phyloP scores from a whole-genome alignment of 2,797 vertebrate genomes.

The Okamejei kenojei region DNA sequence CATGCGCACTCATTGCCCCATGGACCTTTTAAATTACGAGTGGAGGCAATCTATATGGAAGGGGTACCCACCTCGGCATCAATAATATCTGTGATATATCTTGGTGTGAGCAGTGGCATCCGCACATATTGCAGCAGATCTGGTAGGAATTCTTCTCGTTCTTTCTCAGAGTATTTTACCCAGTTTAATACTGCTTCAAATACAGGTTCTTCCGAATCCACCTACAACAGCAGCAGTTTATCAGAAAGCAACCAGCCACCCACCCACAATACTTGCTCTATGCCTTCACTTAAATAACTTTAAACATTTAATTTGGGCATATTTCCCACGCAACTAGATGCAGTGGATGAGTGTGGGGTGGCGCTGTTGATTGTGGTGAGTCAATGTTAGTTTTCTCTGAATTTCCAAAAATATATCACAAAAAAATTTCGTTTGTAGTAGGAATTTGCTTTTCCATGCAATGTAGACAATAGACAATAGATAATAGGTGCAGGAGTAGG shows the following conservation, averaged over 20 bases:
- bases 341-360: no score
- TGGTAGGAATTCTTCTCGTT: slow-evolving; percentile 76
- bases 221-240: slow-evolving; percentile 55
- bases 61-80: slow-evolving; percentile 77
- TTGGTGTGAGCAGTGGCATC: slow-evolving; percentile 89
- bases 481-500: no score
- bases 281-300: not conserved
- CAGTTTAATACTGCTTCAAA: slow-evolving; percentile 94
- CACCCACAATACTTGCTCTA: not conserved
- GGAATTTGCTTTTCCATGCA: not conserved
- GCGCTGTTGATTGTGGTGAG: not conserved
- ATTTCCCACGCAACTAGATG: not conserved
- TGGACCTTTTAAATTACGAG: not conserved
- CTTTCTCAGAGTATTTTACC: slow-evolving; percentile 90
- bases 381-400: not conserved
- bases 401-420: not conserved
- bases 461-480: no score
- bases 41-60: not conserved
- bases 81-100: slow-evolving; percentile 96
- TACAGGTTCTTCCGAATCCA: slow-evolving; percentile 94
- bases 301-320: no score
- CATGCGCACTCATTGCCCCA: not conserved
- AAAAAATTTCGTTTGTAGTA: not conserved
- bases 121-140: slow-evolving; percentile 91
- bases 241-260: not conserved